Percentiles rank a stretch among this genome's conserved stretches.
These are phyloP conservation scores for Cephus nigrinus DNA, from an alignment of 2,888 invertebrate species.

Conservation along the genomic window DNA sequence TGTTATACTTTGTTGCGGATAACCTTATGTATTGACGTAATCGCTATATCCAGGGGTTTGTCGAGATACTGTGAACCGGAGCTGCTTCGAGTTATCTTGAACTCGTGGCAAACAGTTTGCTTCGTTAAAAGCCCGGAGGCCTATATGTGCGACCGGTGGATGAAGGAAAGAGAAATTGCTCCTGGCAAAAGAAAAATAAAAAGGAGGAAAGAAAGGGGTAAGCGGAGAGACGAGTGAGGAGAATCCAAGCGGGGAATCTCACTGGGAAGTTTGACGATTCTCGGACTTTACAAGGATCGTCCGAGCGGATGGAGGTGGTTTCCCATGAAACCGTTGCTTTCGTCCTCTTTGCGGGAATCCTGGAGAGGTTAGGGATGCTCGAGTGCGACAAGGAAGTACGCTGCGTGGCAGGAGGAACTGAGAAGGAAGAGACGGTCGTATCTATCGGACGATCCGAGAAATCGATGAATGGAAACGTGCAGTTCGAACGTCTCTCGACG, in stretches of 20 bases:
- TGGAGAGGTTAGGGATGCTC: neutral
- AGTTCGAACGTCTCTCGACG: neutral
- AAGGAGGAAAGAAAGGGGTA: slow-evolving; percentile 1
- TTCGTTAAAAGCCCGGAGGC: neutral
- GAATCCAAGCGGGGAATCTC: neutral
- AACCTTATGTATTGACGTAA: neutral
- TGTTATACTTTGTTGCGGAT: neutral
- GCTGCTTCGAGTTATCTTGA: neutral
- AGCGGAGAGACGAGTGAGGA: slow-evolving; percentile 10
- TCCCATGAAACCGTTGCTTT: neutral
- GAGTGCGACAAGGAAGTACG: neutral
- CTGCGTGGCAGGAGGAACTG: neutral
- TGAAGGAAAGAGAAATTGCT: slow-evolving; percentile 12
- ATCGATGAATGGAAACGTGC: neutral
- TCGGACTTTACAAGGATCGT: neutral
- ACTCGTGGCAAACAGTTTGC: neutral
- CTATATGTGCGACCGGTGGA: neutral
- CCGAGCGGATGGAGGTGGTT: neutral
- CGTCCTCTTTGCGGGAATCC: neutral
- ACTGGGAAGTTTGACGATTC: neutral
- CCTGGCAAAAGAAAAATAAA: slow-evolving; percentile 16
- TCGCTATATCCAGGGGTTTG: neutral
- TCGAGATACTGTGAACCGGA: neutral
- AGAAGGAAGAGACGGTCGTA: neutral
- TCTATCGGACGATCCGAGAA: neutral